These are phyloP conservation scores for Nothobranchius kuhntae DNA, from an alignment of 2,113 vertebrate species.

Conservation along the genomic window DNA sequence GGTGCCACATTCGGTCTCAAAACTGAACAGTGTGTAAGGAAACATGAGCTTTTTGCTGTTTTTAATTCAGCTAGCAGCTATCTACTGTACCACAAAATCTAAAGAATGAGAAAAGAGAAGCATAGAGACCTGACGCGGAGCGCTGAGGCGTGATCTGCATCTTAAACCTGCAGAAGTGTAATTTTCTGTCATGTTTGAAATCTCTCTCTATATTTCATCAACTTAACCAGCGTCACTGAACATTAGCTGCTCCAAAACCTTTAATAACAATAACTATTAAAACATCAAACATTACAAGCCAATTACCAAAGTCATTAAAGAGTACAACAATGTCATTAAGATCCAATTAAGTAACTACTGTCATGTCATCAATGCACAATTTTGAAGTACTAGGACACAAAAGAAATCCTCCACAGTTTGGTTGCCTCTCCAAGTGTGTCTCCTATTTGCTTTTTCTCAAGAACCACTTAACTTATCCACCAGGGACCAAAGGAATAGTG, in stretches of 20 bases:
- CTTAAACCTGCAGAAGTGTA: too few relatives aligned
- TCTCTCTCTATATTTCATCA: too few relatives aligned
- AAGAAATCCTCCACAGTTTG: too few relatives aligned
- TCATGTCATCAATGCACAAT: neutral
- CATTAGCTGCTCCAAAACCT: slow-evolving; percentile 34
- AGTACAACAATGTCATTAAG: slow-evolving; percentile 35
- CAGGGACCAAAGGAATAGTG: neutral
- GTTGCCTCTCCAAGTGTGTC: neutral
- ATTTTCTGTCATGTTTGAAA: too few relatives aligned
- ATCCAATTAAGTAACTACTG: slow-evolving; percentile 36
- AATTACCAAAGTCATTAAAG: slow-evolving; percentile 39
- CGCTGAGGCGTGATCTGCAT: too few relatives aligned
- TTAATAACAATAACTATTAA: slow-evolving; percentile 17
- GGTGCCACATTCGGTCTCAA: slow-evolving; percentile 50
- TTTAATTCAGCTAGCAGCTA: slow-evolving; percentile 29
- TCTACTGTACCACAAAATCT: slow-evolving; percentile 3
- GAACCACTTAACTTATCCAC: neutral
- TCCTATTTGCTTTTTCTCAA: neutral
- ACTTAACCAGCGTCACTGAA: slow-evolving; percentile 25
- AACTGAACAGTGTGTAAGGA: slow-evolving; percentile 50
- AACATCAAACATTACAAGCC: slow-evolving; percentile 15
- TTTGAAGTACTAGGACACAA: neutral
- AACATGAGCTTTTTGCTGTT: slow-evolving; percentile 30
- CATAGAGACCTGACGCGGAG: too few relatives aligned
- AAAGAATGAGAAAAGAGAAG: slow-evolving; percentile 6